phyloP scores from a whole-genome alignment of 2,797 vertebrate species.

The Acipenser transmontanus region DNA sequence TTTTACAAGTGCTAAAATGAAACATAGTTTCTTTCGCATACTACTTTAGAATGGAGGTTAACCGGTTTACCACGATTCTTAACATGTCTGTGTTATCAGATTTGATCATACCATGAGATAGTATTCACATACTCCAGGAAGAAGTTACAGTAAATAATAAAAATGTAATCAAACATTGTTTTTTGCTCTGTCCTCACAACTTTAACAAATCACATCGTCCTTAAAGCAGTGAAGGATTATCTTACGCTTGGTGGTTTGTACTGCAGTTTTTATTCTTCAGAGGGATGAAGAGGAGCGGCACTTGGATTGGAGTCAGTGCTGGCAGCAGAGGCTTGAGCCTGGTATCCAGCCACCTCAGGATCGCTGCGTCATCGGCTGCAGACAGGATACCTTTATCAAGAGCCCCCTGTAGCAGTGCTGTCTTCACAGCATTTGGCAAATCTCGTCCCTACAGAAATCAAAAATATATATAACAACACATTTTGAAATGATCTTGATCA shows the following conservation, averaged over 20 bases:
- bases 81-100: too few species aligned
- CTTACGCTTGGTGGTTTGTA: constrained; percentile 23
- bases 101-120: too few species aligned
- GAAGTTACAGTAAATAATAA: constrained; percentile 17
- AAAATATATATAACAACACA: too few species aligned
- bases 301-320: not conserved
- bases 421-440: constrained; percentile 32
- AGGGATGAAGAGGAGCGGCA: too few species aligned
- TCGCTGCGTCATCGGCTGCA: constrained; percentile 24
- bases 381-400: constrained; percentile 52
- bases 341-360: constrained; percentile 42
- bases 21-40: too few species aligned
- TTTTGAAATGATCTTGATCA: too few species aligned
- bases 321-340: constrained; percentile 34
- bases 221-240: constrained; percentile 35
- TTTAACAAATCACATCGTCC: too few species aligned
- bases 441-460: not conserved
- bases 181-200: too few species aligned
- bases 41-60: too few species aligned
- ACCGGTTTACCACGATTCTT: too few species aligned
- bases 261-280: constrained; percentile 5
- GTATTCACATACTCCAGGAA: not conserved
- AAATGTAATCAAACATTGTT: too few species aligned
- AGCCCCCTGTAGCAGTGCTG: constrained; percentile 50
- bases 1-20: too few species aligned